Base-by-base conservation (phyloP, 2,888 invertebrate genomes). In the Chrysotoxum bicinctum region DNA sequence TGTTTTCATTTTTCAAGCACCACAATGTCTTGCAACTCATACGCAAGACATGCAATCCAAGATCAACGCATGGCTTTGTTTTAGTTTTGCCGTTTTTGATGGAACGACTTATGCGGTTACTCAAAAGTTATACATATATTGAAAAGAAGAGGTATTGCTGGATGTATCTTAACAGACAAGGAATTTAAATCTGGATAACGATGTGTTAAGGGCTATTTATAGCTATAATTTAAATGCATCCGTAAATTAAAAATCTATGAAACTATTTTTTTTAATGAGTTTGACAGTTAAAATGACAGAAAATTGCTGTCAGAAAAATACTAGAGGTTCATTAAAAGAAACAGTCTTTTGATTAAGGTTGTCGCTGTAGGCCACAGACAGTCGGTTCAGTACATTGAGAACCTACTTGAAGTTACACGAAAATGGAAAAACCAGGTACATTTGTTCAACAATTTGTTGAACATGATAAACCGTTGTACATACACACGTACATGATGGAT, bases 61-160 rank as follows among this genome's bases (percentile, higher is more conserved):
- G 37, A 64, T 70, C 32, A 81, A 81, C 58, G 72, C 52, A 62
- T 35, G 60, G 35, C 68, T 73, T 73, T 68, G 68, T 74, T 74
- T 77, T 52, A 26, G 16, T 26, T 48, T 73, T 30, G 30, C 16
- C 6, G 30, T 79, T 48, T 66, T 50, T 32, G 37, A 23, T 6
- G 35, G 50, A 10, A 10, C 3, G 45, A 54, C 43, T 60, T 45
- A 3, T 43, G 43, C 43, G 26, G 62, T 43, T 43, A 26, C n/a
- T 43, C 62, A 43, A 37, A 37, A 21, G 3, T 37, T 14, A 9
- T 21, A 8, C 37, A 9, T 6, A 21, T 21, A 37, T n/a, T 52
- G 54, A 16, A 32, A 54, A 30, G 10, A 50, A 23, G 48, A 19
- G 19, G 21, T 21, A 48, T 5, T 23, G 26, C 14, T 54, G 8